A percentile compares a stretch with the other conserved stretches of the same genome.
phyloP scores from a whole-genome alignment of 2,888 invertebrate species.

The Vesta saturnalis region DNA sequence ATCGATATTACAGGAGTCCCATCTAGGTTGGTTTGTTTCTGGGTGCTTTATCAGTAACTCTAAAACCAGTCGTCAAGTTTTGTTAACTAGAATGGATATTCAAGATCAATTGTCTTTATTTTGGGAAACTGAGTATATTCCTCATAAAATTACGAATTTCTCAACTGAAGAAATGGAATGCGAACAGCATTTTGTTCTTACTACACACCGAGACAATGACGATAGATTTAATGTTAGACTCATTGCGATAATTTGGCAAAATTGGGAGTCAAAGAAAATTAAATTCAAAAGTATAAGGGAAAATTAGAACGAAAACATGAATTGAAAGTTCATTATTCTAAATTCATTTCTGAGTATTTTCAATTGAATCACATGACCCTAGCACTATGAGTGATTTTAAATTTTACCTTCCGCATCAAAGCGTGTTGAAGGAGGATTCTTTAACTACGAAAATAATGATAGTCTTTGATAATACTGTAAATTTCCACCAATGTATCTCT shows the following conservation, averaged over 20 bases:
- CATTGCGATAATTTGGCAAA: too few species aligned
- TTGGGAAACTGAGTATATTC: too few species aligned
- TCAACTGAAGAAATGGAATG: background rate
- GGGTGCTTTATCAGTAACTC: too few species aligned
- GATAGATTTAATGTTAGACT: background rate
- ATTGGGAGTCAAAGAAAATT: too few species aligned
- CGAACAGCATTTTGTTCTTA: background rate
- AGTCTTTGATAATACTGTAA: conserved; percentile 51
- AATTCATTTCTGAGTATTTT: background rate
- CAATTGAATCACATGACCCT: background rate
- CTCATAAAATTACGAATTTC: background rate
- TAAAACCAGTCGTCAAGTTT: too few species aligned
- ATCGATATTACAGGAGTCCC: background rate
- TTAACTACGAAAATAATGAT: conserved; percentile 51
- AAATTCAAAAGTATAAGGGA: too few species aligned
- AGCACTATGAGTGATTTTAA: too few species aligned
- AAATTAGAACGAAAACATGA: background rate
- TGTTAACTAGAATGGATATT: too few species aligned
- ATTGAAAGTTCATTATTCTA: background rate
- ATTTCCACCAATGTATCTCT: conserved; percentile 46
- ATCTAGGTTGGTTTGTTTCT: background rate
- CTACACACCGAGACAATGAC: background rate
- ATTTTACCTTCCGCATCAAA: conserved; percentile 54
- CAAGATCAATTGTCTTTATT: too few species aligned
- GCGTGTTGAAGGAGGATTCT: conserved; percentile 50